phyloP scores from a whole-genome alignment of 2,888 invertebrate genomes.

The Cryptocheilus praepositus region DNA sequence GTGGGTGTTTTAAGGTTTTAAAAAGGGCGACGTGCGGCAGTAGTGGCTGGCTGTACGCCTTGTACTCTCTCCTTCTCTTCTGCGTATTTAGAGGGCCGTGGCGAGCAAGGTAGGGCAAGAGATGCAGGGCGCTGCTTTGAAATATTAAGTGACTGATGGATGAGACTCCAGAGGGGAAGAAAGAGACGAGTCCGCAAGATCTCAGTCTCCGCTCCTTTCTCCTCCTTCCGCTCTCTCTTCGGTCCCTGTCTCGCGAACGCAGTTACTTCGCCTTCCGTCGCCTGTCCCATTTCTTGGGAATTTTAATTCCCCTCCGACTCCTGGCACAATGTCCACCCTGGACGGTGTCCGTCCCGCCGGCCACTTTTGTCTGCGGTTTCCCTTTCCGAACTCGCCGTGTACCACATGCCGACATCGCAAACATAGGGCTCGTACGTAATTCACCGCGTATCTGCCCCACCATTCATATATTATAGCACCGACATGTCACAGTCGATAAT shows the following conservation, averaged over 20 bases:
- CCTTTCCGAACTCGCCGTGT: no score
- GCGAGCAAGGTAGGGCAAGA: conserved; percentile 40
- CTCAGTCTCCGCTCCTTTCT: neutral
- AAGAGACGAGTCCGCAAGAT: conserved; percentile 2
- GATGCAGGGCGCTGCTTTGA: conserved; percentile 63
- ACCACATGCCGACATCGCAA: no score
- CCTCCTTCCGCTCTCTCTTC: neutral
- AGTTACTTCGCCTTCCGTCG: neutral
- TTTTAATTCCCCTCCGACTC: neutral
- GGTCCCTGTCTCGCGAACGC: neutral
- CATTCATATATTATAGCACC: no score
- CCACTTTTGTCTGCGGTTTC: neutral
- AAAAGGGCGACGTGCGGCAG: conserved; percentile 58
- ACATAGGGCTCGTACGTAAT: no score
- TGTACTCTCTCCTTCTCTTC: conserved; percentile 29
- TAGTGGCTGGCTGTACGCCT: neutral
- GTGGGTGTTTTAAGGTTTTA: conserved; percentile 67
- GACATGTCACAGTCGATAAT: no score
- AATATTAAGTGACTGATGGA: conserved; percentile 74
- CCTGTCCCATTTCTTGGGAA: neutral
- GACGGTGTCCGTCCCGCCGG: no score
- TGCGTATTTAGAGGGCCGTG: conserved; percentile 30
- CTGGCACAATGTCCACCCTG: no score
- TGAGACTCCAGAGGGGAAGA: conserved; percentile 66
- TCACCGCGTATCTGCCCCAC: no score